Percentiles rank a stretch among this genome's conserved stretches.
Evolutionary conservation across 1,140 invertebrate species (phyloP).

Genomic region (Pygmarrhopalites habei): DNA sequence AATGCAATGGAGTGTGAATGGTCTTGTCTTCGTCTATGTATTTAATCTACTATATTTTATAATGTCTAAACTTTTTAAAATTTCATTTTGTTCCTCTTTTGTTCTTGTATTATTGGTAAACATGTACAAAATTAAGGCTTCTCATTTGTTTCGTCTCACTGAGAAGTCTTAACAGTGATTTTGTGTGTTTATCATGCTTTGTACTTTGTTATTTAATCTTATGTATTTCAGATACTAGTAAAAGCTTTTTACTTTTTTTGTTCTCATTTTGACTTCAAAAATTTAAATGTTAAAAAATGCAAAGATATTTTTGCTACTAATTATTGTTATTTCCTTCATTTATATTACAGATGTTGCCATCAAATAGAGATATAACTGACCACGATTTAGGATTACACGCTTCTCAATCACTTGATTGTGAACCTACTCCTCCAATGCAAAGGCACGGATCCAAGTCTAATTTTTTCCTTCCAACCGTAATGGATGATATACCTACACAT

Average conservation of each 20-base stretch:
- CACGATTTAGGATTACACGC: slow-evolving; percentile 45
- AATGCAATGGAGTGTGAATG: too few species aligned
- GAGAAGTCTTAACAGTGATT: too few species aligned
- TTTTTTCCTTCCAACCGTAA: slow-evolving; percentile 69
- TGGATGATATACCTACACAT: slow-evolving; percentile 43
- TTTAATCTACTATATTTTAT: too few species aligned
- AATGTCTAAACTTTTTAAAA: too few species aligned
- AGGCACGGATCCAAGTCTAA: slow-evolving; percentile 84
- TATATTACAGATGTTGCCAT: slow-evolving; percentile 33
- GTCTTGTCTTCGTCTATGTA: too few species aligned
- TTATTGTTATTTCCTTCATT: too few species aligned
- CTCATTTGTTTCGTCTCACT: too few species aligned
- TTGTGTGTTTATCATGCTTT: background rate
- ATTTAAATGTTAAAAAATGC: too few species aligned
- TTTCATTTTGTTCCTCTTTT: too few species aligned
- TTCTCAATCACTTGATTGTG: slow-evolving; percentile 85
- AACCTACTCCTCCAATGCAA: slow-evolving; percentile 81
- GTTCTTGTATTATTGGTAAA: background rate
- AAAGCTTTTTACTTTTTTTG: background rate
- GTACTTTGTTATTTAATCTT: background rate
- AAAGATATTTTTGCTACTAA: too few species aligned
- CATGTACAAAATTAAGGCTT: too few species aligned
- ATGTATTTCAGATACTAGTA: background rate
- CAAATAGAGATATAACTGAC: slow-evolving; percentile 65
- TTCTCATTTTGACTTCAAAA: too few species aligned